These are phyloP conservation scores for Meles meles DNA, from an alignment of 2,113 vertebrate species.

Conservation along the genomic window DNA sequence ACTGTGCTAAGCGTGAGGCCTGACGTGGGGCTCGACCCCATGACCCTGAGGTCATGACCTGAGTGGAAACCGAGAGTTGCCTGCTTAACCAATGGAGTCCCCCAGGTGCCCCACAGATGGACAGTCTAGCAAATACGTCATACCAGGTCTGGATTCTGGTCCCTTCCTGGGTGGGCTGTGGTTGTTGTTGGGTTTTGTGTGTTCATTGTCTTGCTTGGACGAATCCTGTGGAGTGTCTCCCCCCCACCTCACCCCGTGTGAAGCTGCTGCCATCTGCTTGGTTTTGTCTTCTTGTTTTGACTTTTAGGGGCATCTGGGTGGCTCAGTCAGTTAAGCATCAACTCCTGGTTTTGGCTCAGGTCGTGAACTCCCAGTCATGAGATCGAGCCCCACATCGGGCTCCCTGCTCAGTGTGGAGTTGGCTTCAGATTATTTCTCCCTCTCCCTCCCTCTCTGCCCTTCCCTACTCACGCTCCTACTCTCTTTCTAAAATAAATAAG, in stretches of 20 bases:
- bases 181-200: neutral
- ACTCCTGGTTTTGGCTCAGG: neutral
- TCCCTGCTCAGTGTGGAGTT: neutral
- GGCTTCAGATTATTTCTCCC: neutral
- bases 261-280: neutral
- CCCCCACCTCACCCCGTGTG: neutral
- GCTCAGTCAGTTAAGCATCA: neutral
- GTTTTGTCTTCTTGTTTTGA: neutral
- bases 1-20: no score
- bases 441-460: neutral
- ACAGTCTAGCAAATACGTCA: neutral
- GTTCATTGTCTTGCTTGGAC: neutral
- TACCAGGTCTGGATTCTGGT: neutral
- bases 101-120: neutral
- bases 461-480: neutral
- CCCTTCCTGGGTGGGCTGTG: rapidly evolving
- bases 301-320: neutral
- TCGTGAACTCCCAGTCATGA: neutral
- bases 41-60: neutral
- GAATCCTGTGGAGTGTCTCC: neutral
- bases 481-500: neutral
- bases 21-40: neutral
- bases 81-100: neutral
- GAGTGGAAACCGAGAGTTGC: neutral
- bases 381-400: neutral